These are phyloP conservation scores for Apodemus speciosus DNA, from an alignment of 2,113 vertebrate genomes.

Conservation along the genomic window DNA sequence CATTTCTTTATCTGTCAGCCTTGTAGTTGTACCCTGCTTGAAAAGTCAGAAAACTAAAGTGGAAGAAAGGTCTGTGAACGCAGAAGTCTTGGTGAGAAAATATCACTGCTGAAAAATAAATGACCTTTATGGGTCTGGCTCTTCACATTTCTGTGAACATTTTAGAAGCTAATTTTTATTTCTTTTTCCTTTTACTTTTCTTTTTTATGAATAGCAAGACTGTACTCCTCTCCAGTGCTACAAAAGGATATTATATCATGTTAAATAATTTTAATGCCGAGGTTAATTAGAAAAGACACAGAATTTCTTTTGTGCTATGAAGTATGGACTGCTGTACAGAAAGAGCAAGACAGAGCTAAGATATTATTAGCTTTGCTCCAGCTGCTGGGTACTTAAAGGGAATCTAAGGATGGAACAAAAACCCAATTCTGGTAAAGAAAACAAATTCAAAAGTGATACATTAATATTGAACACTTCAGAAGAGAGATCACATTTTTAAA, in stretches of 20 bases:
- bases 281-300: conserved; percentile 51
- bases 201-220: not conserved
- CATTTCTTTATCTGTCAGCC: conserved; percentile 62
- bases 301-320: conserved; percentile 46
- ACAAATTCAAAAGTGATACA: not conserved
- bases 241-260: conserved; percentile 28
- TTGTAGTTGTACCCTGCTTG: conserved; percentile 52
- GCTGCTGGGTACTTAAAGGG: not conserved
- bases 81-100: conserved; percentile 64
- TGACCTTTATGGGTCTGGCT: conserved; percentile 56
- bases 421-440: not conserved
- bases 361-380: not conserved
- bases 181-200: not conserved
- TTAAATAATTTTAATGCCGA: conserved; percentile 57
- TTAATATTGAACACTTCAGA: not conserved
- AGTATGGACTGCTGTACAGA: not conserved
- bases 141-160: conserved; percentile 48
- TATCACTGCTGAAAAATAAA: conserved; percentile 42
- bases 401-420: not conserved
- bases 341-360: not conserved
- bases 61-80: conserved; percentile 60
- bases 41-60: conserved; percentile 64
- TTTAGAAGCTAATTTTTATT: conserved; percentile 42
- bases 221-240: not conserved
- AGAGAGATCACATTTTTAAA: not conserved